These are phyloP conservation scores for Serripes groenlandicus DNA, from an alignment of 2,888 invertebrate species.

Conservation along the genomic window DNA sequence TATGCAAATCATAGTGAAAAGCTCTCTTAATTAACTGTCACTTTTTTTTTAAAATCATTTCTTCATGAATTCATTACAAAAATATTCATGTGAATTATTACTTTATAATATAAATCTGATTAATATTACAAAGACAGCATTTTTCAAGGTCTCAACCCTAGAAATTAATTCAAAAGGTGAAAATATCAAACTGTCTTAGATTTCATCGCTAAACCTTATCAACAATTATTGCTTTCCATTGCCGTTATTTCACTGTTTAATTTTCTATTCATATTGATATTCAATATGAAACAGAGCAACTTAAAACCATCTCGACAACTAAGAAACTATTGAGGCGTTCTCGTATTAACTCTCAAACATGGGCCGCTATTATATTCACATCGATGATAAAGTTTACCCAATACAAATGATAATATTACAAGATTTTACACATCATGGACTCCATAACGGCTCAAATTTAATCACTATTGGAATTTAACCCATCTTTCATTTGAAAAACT, in stretches of 20 bases:
- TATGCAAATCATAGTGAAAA: too few relatives aligned
- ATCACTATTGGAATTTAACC: conserved; percentile 25
- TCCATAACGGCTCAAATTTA: conserved; percentile 11
- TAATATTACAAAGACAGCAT: too few relatives aligned
- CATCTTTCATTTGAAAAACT: too few relatives aligned
- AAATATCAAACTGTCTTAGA: conserved; percentile 1
- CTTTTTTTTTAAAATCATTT: too few relatives aligned
- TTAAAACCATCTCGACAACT: neutral
- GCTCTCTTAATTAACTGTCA: too few relatives aligned
- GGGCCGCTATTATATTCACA: conserved; percentile 1
- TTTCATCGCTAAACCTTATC: conserved; percentile 10
- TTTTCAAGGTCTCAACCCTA: too few relatives aligned
- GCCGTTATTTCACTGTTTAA: neutral
- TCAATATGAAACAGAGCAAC: conserved; percentile 5
- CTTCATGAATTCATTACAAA: too few relatives aligned
- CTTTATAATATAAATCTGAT: too few relatives aligned
- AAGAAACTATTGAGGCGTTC: conserved; percentile 13
- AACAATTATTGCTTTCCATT: conserved; percentile 12
- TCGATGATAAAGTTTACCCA: conserved; percentile 17
- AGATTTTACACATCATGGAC: conserved; percentile 50
- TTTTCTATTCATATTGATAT: conserved; percentile 11
- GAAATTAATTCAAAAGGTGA: too few relatives aligned
- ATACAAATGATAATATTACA: conserved; percentile 37
- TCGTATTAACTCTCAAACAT: conserved; percentile 1
- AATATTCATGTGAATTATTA: too few relatives aligned